Evolutionary conservation across 53 echinoderm and acorn worm genomes (phyloP).

Genomic region (Actinopyga echinites): DNA sequence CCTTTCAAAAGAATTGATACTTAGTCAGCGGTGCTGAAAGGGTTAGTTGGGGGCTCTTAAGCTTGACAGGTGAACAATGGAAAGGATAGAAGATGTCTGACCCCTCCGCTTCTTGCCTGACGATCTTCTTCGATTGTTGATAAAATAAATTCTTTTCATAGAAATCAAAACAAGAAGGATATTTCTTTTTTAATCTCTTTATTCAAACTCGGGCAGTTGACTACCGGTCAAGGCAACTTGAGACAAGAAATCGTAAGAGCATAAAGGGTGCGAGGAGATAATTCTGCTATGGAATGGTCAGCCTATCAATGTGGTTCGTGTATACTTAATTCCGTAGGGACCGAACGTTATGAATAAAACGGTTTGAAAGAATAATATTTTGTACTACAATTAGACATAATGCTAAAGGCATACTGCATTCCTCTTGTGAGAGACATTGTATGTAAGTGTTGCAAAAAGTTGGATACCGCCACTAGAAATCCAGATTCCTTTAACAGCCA

Average conservation of each 20-base stretch:
- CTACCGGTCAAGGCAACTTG: slow-evolving; percentile 13
- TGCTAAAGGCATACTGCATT: no score
- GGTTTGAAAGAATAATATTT: no score
- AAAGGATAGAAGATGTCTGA: neutral
- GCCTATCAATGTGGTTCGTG: no score
- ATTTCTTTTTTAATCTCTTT: slow-evolving; percentile 23
- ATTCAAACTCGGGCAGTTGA: neutral
- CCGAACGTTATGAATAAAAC: no score
- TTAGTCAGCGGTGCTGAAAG: neutral
- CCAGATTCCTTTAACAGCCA: no score
- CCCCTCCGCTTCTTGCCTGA: neutral
- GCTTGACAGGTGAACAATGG: neutral
- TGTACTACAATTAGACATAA: no score
- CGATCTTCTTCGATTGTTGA: slow-evolving; percentile 13
- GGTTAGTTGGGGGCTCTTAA: neutral
- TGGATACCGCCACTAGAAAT: no score
- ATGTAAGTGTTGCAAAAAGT: no score
- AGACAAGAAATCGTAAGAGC: neutral
- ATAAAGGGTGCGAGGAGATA: neutral
- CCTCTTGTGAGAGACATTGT: no score
- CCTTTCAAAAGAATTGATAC: neutral
- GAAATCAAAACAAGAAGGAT: neutral
- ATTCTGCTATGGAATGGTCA: no score
- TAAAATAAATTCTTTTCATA: slow-evolving; percentile 36
- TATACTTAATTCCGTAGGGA: no score